Conservation (phyloP, 2,888 invertebrate genomes). For the Clanis bilineata region DNA sequence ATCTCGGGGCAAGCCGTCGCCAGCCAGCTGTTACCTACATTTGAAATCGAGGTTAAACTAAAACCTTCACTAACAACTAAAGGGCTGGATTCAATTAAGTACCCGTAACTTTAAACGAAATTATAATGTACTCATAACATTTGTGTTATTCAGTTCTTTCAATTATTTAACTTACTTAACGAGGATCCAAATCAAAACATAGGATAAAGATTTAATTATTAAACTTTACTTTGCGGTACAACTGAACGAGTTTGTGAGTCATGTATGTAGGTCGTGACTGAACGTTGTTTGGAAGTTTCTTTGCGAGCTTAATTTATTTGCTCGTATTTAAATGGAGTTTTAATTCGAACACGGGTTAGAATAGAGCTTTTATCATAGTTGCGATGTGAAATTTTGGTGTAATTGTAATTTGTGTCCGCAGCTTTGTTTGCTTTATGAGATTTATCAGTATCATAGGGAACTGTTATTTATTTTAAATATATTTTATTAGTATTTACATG, state of each 20-base stretch:
- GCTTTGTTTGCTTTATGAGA: too few relatives aligned
- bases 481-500: too few relatives aligned
- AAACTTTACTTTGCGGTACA: conserved; percentile 4
- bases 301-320: conserved; percentile 9
- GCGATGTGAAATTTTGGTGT: not conserved
- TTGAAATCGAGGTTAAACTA: conserved; percentile 22
- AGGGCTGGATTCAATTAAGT: conserved; percentile 32
- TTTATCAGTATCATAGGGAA: too few relatives aligned
- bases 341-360: not conserved
- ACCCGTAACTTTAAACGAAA: conserved; percentile 17
- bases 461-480: too few relatives aligned
- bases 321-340: conserved; percentile 2
- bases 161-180: conserved; percentile 8
- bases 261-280: conserved; percentile 7
- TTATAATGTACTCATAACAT: conserved; percentile 19
- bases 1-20: conserved; percentile 17
- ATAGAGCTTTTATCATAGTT: not conserved
- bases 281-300: not conserved
- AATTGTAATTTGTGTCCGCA: not conserved
- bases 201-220: conserved; percentile 14
- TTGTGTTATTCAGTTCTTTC: conserved; percentile 16
- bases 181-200: conserved; percentile 11
- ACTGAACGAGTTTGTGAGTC: conserved; percentile 7
- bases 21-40: conserved; percentile 19
- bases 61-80: conserved; percentile 27